Evolutionary conservation across 2,113 vertebrate genomes (phyloP), one percentile per base, ranked within the genome.

Genomic region (Lampris megalopsis): DNA sequence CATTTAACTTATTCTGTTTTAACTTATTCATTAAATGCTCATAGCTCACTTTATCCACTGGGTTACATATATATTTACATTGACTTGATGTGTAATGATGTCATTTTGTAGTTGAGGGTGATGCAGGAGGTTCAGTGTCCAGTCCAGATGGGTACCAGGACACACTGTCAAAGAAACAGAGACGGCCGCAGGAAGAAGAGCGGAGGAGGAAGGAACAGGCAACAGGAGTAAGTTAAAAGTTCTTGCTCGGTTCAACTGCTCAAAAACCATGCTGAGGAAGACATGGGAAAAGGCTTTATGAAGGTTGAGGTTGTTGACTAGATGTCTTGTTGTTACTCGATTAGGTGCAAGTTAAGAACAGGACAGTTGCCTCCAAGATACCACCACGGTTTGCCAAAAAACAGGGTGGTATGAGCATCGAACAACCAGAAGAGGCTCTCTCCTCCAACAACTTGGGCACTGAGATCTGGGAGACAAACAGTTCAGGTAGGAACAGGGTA

Each of bases 301-400:
- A 54, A 45, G 45, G 11, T 57, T 5, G 56, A 9, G 45, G 2
- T n/a, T 54, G n/a, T 8, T 59, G 5, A 42, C 69, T 3, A 6
- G 9, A n/a, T 58, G 36, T 56, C 7, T 63, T 8, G 1, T 64
- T 63, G 5, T 1, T 64, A 0, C 6, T 40, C 43, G 1, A 0
- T 77, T 43, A 99, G 98, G 94, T 95, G 3, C 91, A 95, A 1
- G 86, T 95, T 56, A 99, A 99, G 86, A 95, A 90, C 81, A 94
- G 96, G 2, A 84, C 95, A 4, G 95, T 98, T 2, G 80, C 96
- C 35, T 99, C 98, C 1, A 97, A 98, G 63, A 98, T 99, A 69
- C 97, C 98, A 0, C 98, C 98, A n/a, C 97, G 98, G 0, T 99
- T 99, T 86, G 96, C 97, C 0, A 99, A 99, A 90, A 99, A 99